These are phyloP conservation scores for Hemibagrus wyckioides DNA, from an alignment of 2,113 vertebrate species.

Conservation along the genomic window DNA sequence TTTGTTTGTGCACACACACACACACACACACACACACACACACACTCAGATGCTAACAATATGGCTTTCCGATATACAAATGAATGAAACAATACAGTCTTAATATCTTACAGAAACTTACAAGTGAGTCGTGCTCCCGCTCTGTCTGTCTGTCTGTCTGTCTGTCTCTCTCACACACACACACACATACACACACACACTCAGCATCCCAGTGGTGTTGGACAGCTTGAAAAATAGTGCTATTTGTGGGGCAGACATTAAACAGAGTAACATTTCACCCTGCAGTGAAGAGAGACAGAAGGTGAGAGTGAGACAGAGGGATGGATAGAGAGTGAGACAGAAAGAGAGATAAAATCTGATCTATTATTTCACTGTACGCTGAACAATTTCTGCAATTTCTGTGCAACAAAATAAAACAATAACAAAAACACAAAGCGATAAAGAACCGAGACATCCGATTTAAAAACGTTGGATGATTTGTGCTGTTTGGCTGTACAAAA, in stretches of 20 bases:
- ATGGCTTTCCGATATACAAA: constrained; percentile 54
- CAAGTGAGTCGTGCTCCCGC: background rate
- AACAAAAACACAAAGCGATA: constrained; percentile 5
- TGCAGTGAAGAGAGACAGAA: background rate
- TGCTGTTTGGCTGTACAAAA: constrained; percentile 46
- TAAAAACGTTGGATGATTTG: constrained; percentile 26
- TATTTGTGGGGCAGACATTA: constrained; percentile 19
- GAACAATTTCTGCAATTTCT: constrained; percentile 27
- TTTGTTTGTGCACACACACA: background rate
- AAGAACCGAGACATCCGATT: background rate
- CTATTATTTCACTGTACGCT: background rate
- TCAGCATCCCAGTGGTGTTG: background rate
- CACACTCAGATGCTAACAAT: constrained; percentile 12
- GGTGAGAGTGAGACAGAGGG: background rate
- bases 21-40: background rate
- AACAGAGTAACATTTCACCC: constrained; percentile 13
- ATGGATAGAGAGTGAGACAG: background rate
- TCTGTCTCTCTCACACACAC: constrained; percentile 8
- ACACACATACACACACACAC: constrained; percentile 33
- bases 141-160: background rate
- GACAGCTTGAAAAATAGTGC: constrained; percentile 39
- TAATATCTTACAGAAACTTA: constrained; percentile 19
- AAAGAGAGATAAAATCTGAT: background rate
- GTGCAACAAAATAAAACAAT: constrained; percentile 33
- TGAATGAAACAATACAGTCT: constrained; percentile 14